Evolutionary conservation across 2,113 vertebrate genomes (phyloP).

Genomic region (Thalassarche chlororhynchos): DNA sequence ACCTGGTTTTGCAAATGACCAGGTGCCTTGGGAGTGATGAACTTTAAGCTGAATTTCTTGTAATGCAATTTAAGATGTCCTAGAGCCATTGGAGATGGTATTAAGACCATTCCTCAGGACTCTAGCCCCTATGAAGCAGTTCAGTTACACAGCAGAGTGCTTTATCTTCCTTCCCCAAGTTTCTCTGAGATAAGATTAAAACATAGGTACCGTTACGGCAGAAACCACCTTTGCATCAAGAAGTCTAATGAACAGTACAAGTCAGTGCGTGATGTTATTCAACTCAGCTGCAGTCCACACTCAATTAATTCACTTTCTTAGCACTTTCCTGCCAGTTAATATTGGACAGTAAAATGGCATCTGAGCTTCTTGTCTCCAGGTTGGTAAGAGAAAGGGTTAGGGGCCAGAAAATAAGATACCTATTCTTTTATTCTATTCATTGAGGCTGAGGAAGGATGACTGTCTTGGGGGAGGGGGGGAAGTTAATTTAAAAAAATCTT

Average conservation of each 20-base stretch:
- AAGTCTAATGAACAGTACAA: background rate
- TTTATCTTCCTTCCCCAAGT: background rate
- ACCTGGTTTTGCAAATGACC: background rate
- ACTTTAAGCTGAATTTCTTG: background rate
- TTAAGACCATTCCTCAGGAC: constrained; percentile 3
- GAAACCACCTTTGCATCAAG: background rate
- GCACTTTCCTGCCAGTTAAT: background rate
- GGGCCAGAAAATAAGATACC: background rate
- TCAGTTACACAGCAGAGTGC: background rate
- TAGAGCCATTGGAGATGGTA: background rate
- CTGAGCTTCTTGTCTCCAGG: background rate
- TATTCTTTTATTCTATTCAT: background rate
- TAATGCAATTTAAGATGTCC: background rate
- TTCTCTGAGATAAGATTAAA: constrained; percentile 3
- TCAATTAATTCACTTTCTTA: background rate
- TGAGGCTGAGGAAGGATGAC: background rate
- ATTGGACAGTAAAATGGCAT: background rate
- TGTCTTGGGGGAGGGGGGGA: background rate
- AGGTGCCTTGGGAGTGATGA: background rate
- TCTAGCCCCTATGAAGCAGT: background rate
- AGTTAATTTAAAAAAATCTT: background rate
- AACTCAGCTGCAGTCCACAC: background rate
- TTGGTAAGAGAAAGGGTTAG: background rate
- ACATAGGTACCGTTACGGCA: background rate
- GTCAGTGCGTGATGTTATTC: background rate